Percentiles rank a stretch among this genome's conserved stretches.
Conservation (phyloP, 2,797 vertebrate species). For the Podargus strigoides region DNA sequence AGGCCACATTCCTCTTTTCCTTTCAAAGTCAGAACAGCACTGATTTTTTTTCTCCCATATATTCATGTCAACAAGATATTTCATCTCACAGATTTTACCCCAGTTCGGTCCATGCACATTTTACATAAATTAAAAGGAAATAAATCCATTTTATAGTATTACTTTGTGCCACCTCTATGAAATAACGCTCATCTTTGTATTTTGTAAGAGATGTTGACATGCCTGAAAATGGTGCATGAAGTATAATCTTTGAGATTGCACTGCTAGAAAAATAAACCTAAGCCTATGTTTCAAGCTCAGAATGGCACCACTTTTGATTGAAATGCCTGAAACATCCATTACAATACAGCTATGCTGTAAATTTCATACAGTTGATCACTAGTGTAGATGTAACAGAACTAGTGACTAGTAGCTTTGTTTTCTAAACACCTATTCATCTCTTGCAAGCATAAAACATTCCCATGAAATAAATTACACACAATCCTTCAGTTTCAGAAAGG, state of each 20-base stretch:
- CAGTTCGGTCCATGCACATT: constrained; percentile 72
- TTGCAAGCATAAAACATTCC: constrained; percentile 20
- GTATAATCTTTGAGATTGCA: constrained; percentile 73
- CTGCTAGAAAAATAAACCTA: constrained; percentile 73
- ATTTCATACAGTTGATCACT: constrained; percentile 66
- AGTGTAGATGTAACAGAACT: constrained; percentile 50
- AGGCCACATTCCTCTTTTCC: constrained; percentile 24
- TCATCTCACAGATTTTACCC: constrained; percentile 71
- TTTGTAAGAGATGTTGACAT: constrained; percentile 74
- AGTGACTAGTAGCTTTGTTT: constrained; percentile 58
- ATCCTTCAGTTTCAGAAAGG: background rate
- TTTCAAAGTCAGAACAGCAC: constrained; percentile 29
- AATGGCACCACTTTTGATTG: constrained; percentile 72
- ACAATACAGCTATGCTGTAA: constrained; percentile 53
- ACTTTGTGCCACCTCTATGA: constrained; percentile 75
- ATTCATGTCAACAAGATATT: constrained; percentile 71
- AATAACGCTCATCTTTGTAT: constrained; percentile 75
- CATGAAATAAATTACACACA: background rate
- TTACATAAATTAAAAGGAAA: constrained; percentile 79
- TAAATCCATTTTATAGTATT: constrained; percentile 79
- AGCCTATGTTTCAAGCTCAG: constrained; percentile 67
- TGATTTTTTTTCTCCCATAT: constrained; percentile 52
- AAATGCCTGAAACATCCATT: constrained; percentile 69
- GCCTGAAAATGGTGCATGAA: constrained; percentile 74
- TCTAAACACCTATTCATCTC: constrained; percentile 62